A percentile compares a stretch with the other conserved stretches of the same genome.
Conservation (phyloP, 2,797 vertebrate species). For the Morus bassanus region DNA sequence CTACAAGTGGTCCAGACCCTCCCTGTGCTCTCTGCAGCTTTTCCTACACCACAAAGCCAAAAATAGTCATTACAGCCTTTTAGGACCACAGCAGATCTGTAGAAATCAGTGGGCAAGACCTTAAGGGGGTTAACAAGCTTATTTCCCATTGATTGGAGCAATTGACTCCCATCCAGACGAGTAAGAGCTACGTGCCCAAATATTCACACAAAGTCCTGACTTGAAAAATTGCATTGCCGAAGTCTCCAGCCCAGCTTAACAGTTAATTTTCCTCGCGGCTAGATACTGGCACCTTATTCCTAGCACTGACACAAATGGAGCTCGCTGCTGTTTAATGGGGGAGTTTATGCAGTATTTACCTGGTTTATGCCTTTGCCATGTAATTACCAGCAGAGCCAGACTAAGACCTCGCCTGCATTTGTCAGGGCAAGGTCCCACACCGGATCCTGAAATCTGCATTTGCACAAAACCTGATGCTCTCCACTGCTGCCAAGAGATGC, state of each 20-base stretch:
- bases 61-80: background rate
- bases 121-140: background rate
- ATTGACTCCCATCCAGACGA: background rate
- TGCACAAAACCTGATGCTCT: background rate
- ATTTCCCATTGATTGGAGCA: background rate
- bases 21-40: background rate
- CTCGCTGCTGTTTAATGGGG: background rate
- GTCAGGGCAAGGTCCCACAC: background rate
- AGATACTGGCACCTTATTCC: background rate
- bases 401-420: background rate
- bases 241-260: background rate
- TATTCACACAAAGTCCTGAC: background rate
- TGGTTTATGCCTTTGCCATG: background rate
- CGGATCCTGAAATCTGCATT: background rate
- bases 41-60: background rate
- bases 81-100: background rate
- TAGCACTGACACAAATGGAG: background rate
- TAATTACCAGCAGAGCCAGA: background rate
- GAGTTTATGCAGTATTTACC: background rate
- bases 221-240: background rate
- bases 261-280: background rate
- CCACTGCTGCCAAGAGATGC: accelerated
- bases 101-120: background rate
- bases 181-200: background rate
- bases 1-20: background rate